Evolutionary conservation across 2,113 vertebrate species (phyloP).

Genomic region (Sylvia atricapilla): DNA sequence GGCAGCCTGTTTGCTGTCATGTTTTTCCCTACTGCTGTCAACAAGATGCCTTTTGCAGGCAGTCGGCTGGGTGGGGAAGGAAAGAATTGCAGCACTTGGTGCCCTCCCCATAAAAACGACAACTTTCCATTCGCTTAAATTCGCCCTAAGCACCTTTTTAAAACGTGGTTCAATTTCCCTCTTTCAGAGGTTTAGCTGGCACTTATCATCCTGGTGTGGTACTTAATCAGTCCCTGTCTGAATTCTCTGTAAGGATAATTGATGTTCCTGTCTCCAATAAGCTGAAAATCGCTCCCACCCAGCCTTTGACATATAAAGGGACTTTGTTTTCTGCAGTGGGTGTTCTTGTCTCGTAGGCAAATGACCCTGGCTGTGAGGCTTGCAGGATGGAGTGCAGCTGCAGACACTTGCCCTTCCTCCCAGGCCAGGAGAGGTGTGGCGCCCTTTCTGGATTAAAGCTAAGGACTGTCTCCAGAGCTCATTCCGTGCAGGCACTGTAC

Average conservation of each 20-base stretch:
- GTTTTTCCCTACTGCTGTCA: neutral
- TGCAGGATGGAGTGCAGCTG: neutral
- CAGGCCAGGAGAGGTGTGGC: conserved; percentile 12
- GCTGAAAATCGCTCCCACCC: neutral
- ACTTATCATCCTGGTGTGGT: neutral
- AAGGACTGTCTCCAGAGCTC: neutral
- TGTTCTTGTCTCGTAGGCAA: conserved; percentile 5
- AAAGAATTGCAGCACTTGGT: neutral
- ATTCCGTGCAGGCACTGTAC: neutral
- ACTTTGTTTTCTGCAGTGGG: conserved; percentile 9
- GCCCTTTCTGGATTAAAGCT: neutral
- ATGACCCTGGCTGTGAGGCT: neutral
- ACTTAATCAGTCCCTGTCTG: conserved; percentile 16
- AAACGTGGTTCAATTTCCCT: neutral
- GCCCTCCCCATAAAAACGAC: neutral
- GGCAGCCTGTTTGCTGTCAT: neutral
- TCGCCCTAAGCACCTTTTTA: neutral
- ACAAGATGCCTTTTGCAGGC: neutral
- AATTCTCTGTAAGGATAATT: conserved; percentile 4
- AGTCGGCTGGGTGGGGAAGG: neutral
- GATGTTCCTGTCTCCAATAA: neutral
- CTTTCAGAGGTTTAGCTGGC: neutral
- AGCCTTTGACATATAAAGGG: conserved; percentile 19
- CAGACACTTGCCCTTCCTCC: neutral
- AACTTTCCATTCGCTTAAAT: neutral